A percentile compares a stretch with the other conserved stretches of the same genome.
These are phyloP conservation scores for Phymorhynchus buccinoides DNA, from an alignment of 1,140 invertebrate species.

Conservation along the genomic window DNA sequence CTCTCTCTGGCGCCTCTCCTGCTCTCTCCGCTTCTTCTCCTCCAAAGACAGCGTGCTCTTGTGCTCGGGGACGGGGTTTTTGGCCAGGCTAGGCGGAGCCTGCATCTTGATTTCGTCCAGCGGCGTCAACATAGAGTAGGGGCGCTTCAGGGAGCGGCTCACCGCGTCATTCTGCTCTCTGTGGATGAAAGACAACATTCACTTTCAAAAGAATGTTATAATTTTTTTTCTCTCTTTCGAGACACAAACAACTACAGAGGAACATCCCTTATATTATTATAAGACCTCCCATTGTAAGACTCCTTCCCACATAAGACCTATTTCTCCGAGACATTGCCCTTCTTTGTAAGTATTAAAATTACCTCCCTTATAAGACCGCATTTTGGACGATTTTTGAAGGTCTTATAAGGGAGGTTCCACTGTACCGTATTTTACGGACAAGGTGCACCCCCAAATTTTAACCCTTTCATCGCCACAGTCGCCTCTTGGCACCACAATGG, in stretches of 20 bases:
- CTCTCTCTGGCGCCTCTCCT: constrained; percentile 90
- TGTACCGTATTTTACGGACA: too few species aligned
- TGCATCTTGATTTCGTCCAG: constrained; percentile 28
- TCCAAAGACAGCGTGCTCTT: constrained; percentile 73
- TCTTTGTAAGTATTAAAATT: too few species aligned
- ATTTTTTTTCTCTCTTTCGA: neutral
- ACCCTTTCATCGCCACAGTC: neutral
- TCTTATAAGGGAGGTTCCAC: too few species aligned
- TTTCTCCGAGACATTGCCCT: too few species aligned
- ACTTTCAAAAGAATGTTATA: neutral
- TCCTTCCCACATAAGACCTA: too few species aligned
- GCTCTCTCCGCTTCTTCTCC: constrained; percentile 84
- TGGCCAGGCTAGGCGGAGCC: neutral
- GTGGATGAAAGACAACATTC: neutral
- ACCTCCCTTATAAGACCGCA: too few species aligned
- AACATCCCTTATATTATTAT: too few species aligned
- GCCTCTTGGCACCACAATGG: too few species aligned
- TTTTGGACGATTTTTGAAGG: too few species aligned
- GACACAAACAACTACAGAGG: neutral
- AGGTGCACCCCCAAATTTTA: neutral
- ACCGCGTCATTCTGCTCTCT: constrained; percentile 85
- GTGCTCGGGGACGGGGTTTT: neutral
- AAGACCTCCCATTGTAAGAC: too few species aligned
- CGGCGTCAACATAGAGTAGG: neutral
- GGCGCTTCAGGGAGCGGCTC: constrained; percentile 5